phyloP scores from a whole-genome alignment of 2,113 vertebrate species.

The Drymodes brunneopygia region DNA sequence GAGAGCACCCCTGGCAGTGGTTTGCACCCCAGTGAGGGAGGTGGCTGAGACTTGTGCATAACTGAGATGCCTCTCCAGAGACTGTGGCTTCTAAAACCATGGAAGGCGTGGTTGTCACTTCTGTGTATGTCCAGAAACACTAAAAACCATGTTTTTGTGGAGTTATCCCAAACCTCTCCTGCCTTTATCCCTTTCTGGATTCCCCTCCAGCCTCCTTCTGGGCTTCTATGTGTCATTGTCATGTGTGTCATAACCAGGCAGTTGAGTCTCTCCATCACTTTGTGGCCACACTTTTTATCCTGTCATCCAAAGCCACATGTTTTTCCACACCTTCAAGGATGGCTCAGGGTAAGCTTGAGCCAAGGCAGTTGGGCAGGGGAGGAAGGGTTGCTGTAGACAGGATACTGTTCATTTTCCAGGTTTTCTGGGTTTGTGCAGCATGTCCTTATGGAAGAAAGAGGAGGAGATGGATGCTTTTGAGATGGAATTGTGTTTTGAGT shows the following conservation, averaged over 20 bases:
- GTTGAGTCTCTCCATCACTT: neutral
- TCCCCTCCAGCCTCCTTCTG: neutral
- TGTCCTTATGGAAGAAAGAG: neutral
- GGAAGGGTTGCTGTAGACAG: neutral
- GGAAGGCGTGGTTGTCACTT: neutral
- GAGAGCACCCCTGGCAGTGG: fast-evolving
- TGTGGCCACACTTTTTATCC: neutral
- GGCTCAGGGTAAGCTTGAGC: neutral
- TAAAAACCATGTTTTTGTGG: neutral
- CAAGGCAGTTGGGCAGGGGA: neutral
- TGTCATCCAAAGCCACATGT: fast-evolving
- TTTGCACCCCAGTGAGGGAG: neutral
- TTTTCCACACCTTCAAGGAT: neutral
- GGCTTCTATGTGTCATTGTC: neutral
- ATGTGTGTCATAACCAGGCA: neutral
- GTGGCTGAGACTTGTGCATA: neutral
- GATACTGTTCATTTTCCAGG: neutral
- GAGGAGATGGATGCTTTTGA: neutral
- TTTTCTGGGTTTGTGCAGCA: neutral
- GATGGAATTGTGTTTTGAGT: neutral
- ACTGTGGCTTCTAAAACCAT: neutral
- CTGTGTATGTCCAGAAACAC: neutral
- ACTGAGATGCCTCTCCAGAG: neutral
- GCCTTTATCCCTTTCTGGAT: neutral
- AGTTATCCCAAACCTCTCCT: neutral